A percentile compares a stretch with the other conserved stretches of the same genome.
phyloP scores from a whole-genome alignment of 2,797 vertebrate species.

The Syncerus caffer region DNA sequence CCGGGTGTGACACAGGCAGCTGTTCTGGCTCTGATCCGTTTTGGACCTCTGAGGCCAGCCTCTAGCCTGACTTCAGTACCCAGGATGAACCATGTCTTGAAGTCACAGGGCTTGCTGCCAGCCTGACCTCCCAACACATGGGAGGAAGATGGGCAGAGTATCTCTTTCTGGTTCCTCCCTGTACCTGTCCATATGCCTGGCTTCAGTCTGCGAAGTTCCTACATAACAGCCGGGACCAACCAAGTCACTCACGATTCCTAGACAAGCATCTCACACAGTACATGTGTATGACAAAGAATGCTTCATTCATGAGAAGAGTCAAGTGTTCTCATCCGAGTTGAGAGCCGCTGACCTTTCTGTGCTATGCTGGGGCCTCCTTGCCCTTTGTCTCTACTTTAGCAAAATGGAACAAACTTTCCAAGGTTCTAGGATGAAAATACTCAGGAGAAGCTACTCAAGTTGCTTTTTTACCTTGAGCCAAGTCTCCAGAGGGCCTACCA shows the following conservation, averaged over 20 bases:
- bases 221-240: not conserved
- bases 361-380: not conserved
- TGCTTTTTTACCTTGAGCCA: not conserved
- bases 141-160: not conserved
- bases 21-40: not conserved
- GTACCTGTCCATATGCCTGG: not conserved
- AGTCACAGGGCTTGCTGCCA: conserved; percentile 39
- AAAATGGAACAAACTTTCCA: not conserved
- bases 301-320: not conserved
- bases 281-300: not conserved
- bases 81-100: not conserved
- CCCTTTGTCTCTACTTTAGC: not conserved
- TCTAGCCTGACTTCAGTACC: not conserved
- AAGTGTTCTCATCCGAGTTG: not conserved
- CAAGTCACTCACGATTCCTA: not conserved
- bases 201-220: not conserved
- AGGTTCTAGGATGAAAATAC: not conserved
- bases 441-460: not conserved
- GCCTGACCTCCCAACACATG: not conserved
- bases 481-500: not conserved
- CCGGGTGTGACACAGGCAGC: not conserved
- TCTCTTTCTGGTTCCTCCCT: not conserved
- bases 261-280: not conserved
- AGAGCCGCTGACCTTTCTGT: not conserved
- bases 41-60: not conserved